Percentiles rank a stretch among this genome's conserved stretches.
Evolutionary conservation across 1,140 invertebrate genomes (phyloP).

Genomic region (Rhizoglyphus robini): DNA sequence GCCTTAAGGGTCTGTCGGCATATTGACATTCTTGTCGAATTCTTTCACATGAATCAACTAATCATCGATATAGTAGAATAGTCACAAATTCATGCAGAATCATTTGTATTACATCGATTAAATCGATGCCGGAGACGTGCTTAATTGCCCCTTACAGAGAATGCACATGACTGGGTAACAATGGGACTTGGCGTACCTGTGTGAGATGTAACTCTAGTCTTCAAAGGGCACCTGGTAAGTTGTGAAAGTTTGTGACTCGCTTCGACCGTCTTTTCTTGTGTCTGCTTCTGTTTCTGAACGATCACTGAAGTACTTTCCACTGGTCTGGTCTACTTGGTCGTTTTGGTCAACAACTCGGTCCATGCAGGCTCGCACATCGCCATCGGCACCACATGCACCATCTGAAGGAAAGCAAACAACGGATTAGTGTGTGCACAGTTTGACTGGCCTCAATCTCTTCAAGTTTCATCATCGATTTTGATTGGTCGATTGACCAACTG

Average conservation of each 20-base stretch:
- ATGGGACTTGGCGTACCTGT: too few relatives aligned
- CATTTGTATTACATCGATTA: too few relatives aligned
- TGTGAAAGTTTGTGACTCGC: not conserved
- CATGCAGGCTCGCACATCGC: slow-evolving; percentile 80
- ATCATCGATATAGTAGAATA: not conserved
- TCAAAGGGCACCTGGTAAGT: not conserved
- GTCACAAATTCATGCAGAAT: not conserved
- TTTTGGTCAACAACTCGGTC: slow-evolving; percentile 50
- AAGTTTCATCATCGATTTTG: too few relatives aligned
- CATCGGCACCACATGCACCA: slow-evolving; percentile 69
- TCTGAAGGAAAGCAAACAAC: not conserved
- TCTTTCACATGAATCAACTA: slow-evolving; percentile 7
- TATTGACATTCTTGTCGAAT: not conserved
- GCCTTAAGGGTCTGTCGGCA: too few relatives aligned
- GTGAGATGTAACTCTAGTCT: slow-evolving; percentile 10
- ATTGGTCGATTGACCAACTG: too few relatives aligned
- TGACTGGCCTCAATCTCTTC: slow-evolving; percentile 43
- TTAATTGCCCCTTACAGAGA: too few relatives aligned
- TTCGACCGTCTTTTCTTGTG: not conserved
- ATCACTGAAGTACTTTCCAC: not conserved
- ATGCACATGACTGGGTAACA: too few relatives aligned
- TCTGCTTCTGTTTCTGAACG: not conserved
- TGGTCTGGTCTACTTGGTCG: slow-evolving; percentile 35
- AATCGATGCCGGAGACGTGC: too few relatives aligned
- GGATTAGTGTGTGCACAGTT: too few relatives aligned